These are phyloP conservation scores for Mercenaria mercenaria DNA, from an alignment of 1,140 invertebrate species.

Conservation along the genomic window DNA sequence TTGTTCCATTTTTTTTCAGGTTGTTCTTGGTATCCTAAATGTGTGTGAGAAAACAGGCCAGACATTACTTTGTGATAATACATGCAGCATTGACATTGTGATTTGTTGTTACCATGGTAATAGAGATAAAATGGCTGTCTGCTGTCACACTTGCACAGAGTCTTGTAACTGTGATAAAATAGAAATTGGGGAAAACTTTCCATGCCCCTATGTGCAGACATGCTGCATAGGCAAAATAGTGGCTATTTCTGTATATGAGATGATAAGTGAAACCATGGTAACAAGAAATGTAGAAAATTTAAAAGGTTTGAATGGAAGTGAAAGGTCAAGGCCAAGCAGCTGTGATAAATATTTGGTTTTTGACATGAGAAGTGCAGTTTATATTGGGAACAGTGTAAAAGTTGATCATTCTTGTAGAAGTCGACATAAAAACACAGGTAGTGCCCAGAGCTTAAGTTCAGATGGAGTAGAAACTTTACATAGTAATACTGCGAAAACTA, in stretches of 20 bases:
- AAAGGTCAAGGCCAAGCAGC: neutral
- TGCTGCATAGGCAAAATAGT: conserved; percentile 51
- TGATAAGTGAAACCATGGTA: conserved; percentile 12
- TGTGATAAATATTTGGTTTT: conserved; percentile 35
- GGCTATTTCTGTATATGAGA: neutral
- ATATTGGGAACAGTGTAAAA: neutral
- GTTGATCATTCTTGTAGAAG: no score
- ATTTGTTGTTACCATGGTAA: conserved; percentile 46
- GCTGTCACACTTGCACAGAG: neutral
- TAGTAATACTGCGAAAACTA: neutral
- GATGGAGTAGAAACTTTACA: no score
- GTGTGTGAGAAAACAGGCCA: conserved; percentile 20
- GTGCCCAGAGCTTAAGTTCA: no score
- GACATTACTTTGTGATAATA: conserved; percentile 1
- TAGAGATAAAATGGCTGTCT: neutral
- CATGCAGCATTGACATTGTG: conserved; percentile 27
- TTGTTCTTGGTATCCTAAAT: conserved; percentile 10
- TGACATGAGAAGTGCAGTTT: conserved; percentile 16
- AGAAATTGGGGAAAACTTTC: conserved; percentile 5
- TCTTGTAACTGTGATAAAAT: conserved; percentile 7
- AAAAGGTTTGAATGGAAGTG: neutral
- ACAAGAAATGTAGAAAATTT: neutral
- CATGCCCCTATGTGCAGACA: conserved; percentile 38
- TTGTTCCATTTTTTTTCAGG: conserved; percentile 19
- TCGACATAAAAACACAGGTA: neutral